Percentiles rank a stretch among this genome's conserved stretches.
These are phyloP conservation scores for Nymphalis polychloros DNA, from an alignment of 2,888 invertebrate genomes.

Conservation along the genomic window DNA sequence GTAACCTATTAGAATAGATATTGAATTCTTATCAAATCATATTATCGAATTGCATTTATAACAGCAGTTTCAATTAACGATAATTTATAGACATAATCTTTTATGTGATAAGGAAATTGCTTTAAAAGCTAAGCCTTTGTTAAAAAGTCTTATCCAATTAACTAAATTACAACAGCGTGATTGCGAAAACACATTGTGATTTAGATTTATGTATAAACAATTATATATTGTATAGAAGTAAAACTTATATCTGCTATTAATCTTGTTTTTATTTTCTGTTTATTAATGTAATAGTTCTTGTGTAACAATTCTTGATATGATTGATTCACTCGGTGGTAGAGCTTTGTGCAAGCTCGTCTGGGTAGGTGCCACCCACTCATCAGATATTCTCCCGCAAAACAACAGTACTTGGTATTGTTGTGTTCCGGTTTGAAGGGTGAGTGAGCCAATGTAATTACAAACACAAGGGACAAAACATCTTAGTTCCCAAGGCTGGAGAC, in stretches of 20 bases:
- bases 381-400: too few relatives aligned
- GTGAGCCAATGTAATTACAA: too few relatives aligned
- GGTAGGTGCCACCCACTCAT: too few relatives aligned
- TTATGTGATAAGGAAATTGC: slow-evolving; percentile 25
- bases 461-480: too few relatives aligned
- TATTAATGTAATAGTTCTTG: too few relatives aligned
- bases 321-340: too few relatives aligned
- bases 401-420: too few relatives aligned
- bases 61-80: slow-evolving; percentile 27
- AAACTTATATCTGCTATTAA: not conserved
- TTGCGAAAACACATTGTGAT: slow-evolving; percentile 23
- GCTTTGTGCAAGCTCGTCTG: too few relatives aligned
- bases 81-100: slow-evolving; percentile 28
- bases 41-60: slow-evolving; percentile 26
- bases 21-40: slow-evolving; percentile 24
- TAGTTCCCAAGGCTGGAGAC: too few relatives aligned
- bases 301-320: too few relatives aligned
- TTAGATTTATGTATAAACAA: slow-evolving; percentile 5
- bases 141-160: slow-evolving; percentile 30
- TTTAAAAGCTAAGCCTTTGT: slow-evolving; percentile 23
- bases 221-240: slow-evolving; percentile 2
- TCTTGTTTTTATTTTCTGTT: not conserved
- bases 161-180: slow-evolving; percentile 18
- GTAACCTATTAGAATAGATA: slow-evolving; percentile 26
- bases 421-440: too few relatives aligned